phyloP scores from a whole-genome alignment of 2,113 vertebrate genomes.

The Pomatorhinus ruficollis region DNA sequence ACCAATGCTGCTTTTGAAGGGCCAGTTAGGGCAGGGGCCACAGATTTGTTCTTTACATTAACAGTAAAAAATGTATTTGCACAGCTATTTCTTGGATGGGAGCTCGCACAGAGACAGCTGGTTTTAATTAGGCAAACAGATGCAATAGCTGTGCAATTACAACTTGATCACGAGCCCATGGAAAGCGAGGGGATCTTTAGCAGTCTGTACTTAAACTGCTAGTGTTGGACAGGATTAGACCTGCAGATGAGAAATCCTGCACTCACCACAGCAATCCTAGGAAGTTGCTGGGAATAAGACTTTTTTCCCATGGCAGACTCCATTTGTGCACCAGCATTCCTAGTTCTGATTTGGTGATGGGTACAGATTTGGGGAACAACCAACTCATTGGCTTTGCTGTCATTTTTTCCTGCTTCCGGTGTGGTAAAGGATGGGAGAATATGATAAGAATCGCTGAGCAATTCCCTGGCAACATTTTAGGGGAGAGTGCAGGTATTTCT shows the following conservation, averaged over 20 bases:
- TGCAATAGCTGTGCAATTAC: conserved; percentile 43
- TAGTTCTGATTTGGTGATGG: neutral
- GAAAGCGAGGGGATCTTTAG: neutral
- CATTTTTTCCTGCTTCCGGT: neutral
- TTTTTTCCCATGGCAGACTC: neutral
- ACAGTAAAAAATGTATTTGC: conserved; percentile 43
- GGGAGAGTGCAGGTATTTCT: neutral
- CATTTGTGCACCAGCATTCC: neutral
- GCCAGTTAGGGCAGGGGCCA: conserved; percentile 9
- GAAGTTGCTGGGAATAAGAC: neutral
- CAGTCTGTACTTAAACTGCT: neutral
- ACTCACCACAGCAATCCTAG: neutral
- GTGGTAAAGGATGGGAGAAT: neutral
- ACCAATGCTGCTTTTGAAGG: neutral
- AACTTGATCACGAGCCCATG: conserved; percentile 11
- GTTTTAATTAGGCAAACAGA: conserved; percentile 42
- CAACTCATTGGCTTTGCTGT: neutral
- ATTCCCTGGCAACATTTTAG: neutral
- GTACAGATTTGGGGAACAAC: neutral
- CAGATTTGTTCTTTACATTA: conserved; percentile 46
- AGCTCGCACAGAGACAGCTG: neutral
- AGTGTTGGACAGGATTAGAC: neutral
- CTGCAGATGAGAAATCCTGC: neutral
- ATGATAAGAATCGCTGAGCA: neutral
- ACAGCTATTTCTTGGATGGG: conserved; percentile 20